Conservation (phyloP, 2,888 invertebrate species). For the Clanis bilineata region DNA sequence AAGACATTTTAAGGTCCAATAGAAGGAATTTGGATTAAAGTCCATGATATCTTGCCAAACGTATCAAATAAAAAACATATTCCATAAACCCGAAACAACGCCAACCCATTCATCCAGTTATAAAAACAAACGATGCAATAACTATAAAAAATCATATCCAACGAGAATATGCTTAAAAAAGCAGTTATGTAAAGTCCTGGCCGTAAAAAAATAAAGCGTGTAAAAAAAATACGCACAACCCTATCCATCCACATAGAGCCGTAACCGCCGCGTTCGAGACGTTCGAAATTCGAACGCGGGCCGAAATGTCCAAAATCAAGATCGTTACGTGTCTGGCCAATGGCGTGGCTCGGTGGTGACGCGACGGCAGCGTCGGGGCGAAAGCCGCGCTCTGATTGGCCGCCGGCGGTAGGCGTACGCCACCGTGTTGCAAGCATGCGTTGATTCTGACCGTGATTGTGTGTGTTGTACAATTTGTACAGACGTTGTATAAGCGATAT, state of each 20-base stretch:
- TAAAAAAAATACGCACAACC: constrained; percentile 33
- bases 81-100: constrained; percentile 22
- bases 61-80: background rate
- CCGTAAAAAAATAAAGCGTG: background rate
- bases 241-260: constrained; percentile 22
- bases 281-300: constrained; percentile 60
- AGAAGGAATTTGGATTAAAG: too few relatives aligned
- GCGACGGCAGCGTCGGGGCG: constrained; percentile 39
- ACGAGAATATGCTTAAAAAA: constrained; percentile 2
- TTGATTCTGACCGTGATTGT: constrained; percentile 26
- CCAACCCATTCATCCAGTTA: constrained; percentile 32
- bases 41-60: background rate
- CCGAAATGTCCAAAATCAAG: constrained; percentile 71
- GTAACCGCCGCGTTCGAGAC: constrained; percentile 42
- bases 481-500: background rate
- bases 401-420: constrained; percentile 25
- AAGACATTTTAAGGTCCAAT: background rate
- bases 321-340: constrained; percentile 68
- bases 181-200: constrained; percentile 6
- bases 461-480: constrained; percentile 13
- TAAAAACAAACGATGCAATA: constrained; percentile 28
- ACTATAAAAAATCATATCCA: constrained; percentile 11
- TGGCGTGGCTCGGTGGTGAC: constrained; percentile 61
- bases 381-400: constrained; percentile 64
- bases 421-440: constrained; percentile 12